Evolutionary conservation across 2,797 vertebrate species (phyloP).

Genomic region (Phalanger gymnotis): DNA sequence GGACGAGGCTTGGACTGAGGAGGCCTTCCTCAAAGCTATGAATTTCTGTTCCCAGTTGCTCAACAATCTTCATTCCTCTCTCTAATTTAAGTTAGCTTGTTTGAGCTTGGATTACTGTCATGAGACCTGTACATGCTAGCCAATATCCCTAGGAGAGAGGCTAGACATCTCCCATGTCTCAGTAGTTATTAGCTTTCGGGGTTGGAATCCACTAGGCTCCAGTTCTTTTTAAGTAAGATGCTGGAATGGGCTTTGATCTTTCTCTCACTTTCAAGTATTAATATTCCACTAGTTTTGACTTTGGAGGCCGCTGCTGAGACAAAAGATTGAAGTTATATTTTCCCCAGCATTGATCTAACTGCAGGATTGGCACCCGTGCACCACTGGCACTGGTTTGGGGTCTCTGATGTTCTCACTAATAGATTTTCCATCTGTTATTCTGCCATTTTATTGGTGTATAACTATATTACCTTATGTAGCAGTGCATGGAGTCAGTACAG

Average conservation of each 20-base stretch:
- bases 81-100: background rate
- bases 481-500: slow-evolving; percentile 40
- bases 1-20: background rate
- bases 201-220: background rate
- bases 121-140: background rate
- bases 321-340: slow-evolving; percentile 53
- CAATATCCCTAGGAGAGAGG: background rate
- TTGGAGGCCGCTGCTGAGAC: background rate
- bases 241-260: slow-evolving; percentile 40
- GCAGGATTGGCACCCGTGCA: background rate
- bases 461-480: slow-evolving; percentile 60
- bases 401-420: slow-evolving; percentile 60
- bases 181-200: background rate
- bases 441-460: slow-evolving; percentile 68
- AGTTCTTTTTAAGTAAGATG: background rate
- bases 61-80: background rate
- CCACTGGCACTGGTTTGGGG: slow-evolving; percentile 1
- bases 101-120: background rate
- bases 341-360: slow-evolving; percentile 13
- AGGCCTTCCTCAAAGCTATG: background rate
- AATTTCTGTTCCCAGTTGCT: background rate
- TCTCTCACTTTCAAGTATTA: background rate
- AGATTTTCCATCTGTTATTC: slow-evolving; percentile 70
- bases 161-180: background rate
- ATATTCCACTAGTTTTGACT: slow-evolving; percentile 18